Percentiles rank a stretch among this genome's conserved stretches.
Evolutionary conservation across 2,113 vertebrate species (phyloP).

Genomic region (Rhea americana): DNA sequence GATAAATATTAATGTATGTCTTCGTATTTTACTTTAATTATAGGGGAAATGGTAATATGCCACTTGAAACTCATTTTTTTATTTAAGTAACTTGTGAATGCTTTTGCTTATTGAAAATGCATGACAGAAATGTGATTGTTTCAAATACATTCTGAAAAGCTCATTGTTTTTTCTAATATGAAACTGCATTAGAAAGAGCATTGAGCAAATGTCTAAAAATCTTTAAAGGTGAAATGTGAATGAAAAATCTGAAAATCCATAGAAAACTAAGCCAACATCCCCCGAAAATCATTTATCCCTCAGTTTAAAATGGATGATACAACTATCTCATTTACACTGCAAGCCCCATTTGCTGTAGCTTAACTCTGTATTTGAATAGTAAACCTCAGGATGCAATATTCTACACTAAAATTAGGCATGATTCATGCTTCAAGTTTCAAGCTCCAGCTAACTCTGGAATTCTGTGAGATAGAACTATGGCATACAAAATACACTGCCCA

Average conservation of each 20-base stretch:
- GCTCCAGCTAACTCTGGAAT: background rate
- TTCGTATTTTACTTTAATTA: slow-evolving; percentile 18
- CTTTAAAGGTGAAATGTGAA: background rate
- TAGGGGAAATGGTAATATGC: background rate
- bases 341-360: background rate
- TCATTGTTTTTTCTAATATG: background rate
- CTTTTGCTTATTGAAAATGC: background rate
- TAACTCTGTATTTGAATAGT: background rate
- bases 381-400: background rate
- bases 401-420: background rate
- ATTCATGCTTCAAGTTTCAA: background rate
- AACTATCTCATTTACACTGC: background rate
- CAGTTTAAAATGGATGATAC: background rate
- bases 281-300: background rate
- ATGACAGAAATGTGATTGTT: background rate
- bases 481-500: background rate
- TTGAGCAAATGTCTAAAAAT: background rate
- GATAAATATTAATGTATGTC: slow-evolving; percentile 82
- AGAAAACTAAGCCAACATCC: background rate
- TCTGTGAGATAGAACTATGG: background rate
- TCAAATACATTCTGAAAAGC: background rate
- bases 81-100: background rate
- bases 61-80: background rate
- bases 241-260: background rate
- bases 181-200: background rate